Evolutionary conservation across 2,888 invertebrate genomes (phyloP).

Genomic region (Papilio elwesi): DNA sequence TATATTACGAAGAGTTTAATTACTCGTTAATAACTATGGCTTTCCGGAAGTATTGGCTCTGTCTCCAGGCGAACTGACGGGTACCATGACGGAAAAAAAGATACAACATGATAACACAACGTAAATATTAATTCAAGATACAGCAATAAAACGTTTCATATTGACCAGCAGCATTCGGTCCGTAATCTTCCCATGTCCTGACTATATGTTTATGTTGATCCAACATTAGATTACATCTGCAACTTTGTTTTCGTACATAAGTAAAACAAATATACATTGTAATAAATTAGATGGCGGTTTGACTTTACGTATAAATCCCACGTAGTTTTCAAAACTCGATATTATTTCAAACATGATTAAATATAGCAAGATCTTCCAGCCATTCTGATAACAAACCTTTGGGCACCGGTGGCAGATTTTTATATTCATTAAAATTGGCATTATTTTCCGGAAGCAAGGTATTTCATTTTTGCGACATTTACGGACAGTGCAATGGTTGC

Average conservation of each 20-base stretch:
- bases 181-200: slow-evolving; percentile 27
- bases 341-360: background rate
- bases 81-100: slow-evolving; percentile 72
- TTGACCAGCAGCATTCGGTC: slow-evolving; percentile 42
- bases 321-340: background rate
- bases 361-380: slow-evolving; percentile 14
- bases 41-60: slow-evolving; percentile 98
- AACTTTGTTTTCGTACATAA: background rate
- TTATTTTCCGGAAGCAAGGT: slow-evolving; percentile 81
- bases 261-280: no score
- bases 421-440: slow-evolving; percentile 76
- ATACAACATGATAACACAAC: slow-evolving; percentile 56
- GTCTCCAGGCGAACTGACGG: slow-evolving; percentile 95
- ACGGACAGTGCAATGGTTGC: slow-evolving; percentile 78
- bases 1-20: slow-evolving; percentile 84
- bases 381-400: slow-evolving; percentile 1
- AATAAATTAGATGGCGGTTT: background rate
- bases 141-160: slow-evolving; percentile 31
- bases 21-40: slow-evolving; percentile 95
- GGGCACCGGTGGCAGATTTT: slow-evolving; percentile 28
- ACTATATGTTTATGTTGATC: background rate
- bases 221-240: background rate
- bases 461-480: slow-evolving; percentile 62
- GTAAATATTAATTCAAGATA: slow-evolving; percentile 45
- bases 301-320: no score